Conservation (phyloP, 2,888 invertebrate genomes). For the Coenonympha glycerion region DNA sequence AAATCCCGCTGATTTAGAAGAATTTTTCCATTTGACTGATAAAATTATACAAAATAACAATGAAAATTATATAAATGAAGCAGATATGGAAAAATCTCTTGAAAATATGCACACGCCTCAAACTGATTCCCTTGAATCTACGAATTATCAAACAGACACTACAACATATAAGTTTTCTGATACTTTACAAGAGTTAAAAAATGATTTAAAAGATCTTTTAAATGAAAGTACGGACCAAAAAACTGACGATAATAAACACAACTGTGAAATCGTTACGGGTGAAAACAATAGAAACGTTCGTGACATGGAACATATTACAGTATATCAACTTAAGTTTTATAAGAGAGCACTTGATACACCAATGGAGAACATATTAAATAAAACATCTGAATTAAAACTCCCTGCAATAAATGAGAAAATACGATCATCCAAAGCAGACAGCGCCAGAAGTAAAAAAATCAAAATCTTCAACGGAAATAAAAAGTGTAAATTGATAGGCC, state of each 20-base stretch:
- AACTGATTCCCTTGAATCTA: constrained; percentile 58
- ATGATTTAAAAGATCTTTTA: constrained; percentile 52
- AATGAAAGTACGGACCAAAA: constrained; percentile 38
- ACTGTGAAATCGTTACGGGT: constrained; percentile 26
- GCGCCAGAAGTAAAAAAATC: constrained; percentile 45
- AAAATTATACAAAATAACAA: constrained; percentile 47
- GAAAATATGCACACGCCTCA: constrained; percentile 57
- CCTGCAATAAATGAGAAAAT: constrained; percentile 57
- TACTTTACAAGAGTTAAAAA: constrained; percentile 55
- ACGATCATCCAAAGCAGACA: constrained; percentile 40
- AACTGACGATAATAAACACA: constrained; percentile 29
- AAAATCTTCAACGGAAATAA: constrained; percentile 47
- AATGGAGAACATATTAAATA: constrained; percentile 16
- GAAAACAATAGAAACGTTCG: constrained; percentile 41
- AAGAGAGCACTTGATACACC: constrained; percentile 34
- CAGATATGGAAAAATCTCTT: constrained; percentile 36
- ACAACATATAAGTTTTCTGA: constrained; percentile 49
- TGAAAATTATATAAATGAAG: constrained; percentile 32
- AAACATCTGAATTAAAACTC: constrained; percentile 40
- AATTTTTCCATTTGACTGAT: constrained; percentile 63
- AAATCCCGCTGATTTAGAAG: constrained; percentile 59
- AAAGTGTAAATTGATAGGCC: constrained; percentile 50
- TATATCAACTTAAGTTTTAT: constrained; percentile 54
- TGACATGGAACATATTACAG: constrained; percentile 64
- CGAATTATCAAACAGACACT: constrained; percentile 36